Conservation (phyloP, 1,140 invertebrate species). For the Dolichoris vasculosae region DNA sequence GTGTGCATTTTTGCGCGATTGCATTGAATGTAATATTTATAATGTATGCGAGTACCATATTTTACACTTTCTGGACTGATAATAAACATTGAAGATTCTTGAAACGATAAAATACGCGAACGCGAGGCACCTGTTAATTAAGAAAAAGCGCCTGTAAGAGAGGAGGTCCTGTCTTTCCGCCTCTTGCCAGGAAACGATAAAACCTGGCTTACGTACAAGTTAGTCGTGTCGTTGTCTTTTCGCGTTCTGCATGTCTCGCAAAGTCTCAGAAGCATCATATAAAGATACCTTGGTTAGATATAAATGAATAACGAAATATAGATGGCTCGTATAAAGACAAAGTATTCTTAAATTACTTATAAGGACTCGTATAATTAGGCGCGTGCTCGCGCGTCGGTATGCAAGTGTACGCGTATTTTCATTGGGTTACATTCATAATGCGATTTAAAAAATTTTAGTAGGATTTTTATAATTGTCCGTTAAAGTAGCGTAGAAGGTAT, state of each 20-base stretch:
- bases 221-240: background rate
- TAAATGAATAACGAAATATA: background rate
- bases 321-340: background rate
- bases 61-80: conserved; percentile 43
- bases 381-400: background rate
- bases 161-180: background rate
- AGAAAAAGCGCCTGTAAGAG: background rate
- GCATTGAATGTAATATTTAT: background rate
- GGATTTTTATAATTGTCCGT: background rate
- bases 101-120: conserved; percentile 29
- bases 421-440: background rate
- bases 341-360: background rate
- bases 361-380: background rate
- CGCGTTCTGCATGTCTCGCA: background rate
- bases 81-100: conserved; percentile 50
- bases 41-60: conserved; percentile 24
- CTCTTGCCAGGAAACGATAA: conserved; percentile 38
- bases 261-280: background rate
- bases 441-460: background rate
- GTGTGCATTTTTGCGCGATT: background rate
- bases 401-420: background rate
- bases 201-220: background rate
- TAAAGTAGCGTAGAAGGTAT: background rate
- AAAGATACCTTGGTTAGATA: background rate
- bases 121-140: conserved; percentile 51